A percentile compares a stretch with the other conserved stretches of the same genome.
These are phyloP conservation scores for Hymenopus coronatus DNA, from an alignment of 2,888 invertebrate genomes.

Conservation along the genomic window DNA sequence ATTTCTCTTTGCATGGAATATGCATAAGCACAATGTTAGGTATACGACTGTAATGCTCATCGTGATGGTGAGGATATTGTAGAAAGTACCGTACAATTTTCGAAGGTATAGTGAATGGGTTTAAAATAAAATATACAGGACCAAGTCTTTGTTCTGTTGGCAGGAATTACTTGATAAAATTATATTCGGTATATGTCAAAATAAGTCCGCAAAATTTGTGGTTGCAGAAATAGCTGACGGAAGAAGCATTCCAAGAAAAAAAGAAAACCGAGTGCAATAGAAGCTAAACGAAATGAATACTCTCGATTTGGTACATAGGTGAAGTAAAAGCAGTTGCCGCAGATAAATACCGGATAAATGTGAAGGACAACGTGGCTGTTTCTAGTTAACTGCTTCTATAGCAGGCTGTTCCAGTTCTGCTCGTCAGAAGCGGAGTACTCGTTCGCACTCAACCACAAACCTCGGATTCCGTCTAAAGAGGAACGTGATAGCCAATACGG, in stretches of 20 bases:
- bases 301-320: neutral
- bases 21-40: too few species aligned
- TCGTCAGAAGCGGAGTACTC: too few species aligned
- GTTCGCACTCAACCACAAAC: too few species aligned
- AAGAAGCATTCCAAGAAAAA: neutral
- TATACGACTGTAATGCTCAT: neutral
- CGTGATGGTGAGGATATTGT: neutral
- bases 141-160: too few species aligned
- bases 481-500: too few species aligned
- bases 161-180: neutral
- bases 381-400: neutral
- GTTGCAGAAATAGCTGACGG: neutral
- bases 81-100: neutral
- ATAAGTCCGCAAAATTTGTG: neutral
- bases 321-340: neutral
- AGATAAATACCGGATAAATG: neutral
- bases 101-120: neutral
- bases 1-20: too few species aligned
- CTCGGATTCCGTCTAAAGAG: too few species aligned
- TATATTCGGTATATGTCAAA: neutral
- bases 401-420: too few species aligned
- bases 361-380: neutral
- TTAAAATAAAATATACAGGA: too few species aligned
- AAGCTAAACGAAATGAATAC: neutral
- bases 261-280: neutral